Evolutionary conservation across 2,797 vertebrate genomes (phyloP).

Genomic region (Thripadectes ignobilis): DNA sequence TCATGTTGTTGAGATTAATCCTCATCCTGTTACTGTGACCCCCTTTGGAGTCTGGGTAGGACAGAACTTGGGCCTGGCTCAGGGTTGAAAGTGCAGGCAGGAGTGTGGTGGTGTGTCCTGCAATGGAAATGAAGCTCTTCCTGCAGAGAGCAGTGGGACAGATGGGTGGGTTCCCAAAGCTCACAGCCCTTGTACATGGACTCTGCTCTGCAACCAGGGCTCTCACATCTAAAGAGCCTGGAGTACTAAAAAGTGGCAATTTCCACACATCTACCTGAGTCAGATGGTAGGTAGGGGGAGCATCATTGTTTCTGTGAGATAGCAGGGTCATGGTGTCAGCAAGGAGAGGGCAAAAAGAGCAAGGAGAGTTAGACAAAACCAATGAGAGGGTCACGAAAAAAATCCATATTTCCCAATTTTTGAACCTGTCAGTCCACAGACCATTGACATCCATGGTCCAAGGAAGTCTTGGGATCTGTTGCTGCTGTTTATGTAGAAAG

Average conservation of each 20-base stretch:
- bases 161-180: not conserved
- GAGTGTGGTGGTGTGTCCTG: not conserved
- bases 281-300: not conserved
- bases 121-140: not conserved
- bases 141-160: not conserved
- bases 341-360: not conserved
- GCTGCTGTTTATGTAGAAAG: not conserved
- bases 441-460: not conserved
- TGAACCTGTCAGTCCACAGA: not conserved
- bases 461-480: not conserved
- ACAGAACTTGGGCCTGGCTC: not conserved
- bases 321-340: not conserved
- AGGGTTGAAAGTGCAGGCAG: not conserved
- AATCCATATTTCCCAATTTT: accelerated
- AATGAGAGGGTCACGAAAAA: not conserved
- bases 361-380: not conserved
- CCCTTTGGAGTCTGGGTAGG: not conserved
- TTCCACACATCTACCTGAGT: not conserved
- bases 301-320: not conserved
- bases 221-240: not conserved
- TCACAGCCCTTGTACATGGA: not conserved
- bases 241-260: not conserved
- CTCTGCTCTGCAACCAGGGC: not conserved
- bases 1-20: not conserved
- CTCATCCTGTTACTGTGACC: not conserved